phyloP scores from a whole-genome alignment of 2,888 invertebrate species.

The Drosophila mulleri region DNA sequence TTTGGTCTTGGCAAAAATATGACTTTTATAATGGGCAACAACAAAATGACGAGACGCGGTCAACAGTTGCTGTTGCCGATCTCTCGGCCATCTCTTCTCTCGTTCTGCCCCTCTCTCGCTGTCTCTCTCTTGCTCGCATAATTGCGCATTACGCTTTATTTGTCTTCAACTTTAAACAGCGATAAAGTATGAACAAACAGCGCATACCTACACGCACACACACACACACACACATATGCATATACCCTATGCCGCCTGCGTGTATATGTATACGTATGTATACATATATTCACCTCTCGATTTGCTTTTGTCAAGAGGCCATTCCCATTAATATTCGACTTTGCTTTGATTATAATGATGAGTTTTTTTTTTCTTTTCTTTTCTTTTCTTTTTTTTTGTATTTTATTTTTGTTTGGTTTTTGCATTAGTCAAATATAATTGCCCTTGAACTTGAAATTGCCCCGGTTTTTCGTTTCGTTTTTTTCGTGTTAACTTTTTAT shows the following conservation, averaged over 20 bases:
- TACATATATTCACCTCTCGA: conserved; percentile 20
- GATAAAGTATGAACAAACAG: conserved; percentile 27
- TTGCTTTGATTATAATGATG: conserved; percentile 32
- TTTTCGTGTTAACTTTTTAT: not conserved
- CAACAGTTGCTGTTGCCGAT: conserved; percentile 36
- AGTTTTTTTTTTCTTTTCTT: conserved; percentile 9
- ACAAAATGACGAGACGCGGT: conserved; percentile 51
- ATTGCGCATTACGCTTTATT: conserved; percentile 70
- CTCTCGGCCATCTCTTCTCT: conserved; percentile 14
- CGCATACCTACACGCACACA: conserved; percentile 10
- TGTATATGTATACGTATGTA: conserved; percentile 8
- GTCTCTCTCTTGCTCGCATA: conserved; percentile 33
- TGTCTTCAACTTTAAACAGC: conserved; percentile 28
- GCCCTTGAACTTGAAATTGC: conserved; percentile 55
- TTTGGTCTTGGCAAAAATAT: conserved; percentile 69
- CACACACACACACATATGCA: not conserved
- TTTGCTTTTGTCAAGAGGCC: conserved; percentile 67
- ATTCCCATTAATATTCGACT: conserved; percentile 64
- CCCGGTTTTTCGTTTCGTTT: not conserved
- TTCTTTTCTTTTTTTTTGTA: conserved; percentile 19
- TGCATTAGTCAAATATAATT: conserved; percentile 15
- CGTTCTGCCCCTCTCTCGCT: not conserved
- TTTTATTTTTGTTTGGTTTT: conserved; percentile 28
- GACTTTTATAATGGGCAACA: conserved; percentile 56
- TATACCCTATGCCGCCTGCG: not conserved